Evolutionary conservation across 1,140 invertebrate genomes (phyloP), one percentile per base, ranked within the genome.

Genomic region (Drosophila takahashii): DNA sequence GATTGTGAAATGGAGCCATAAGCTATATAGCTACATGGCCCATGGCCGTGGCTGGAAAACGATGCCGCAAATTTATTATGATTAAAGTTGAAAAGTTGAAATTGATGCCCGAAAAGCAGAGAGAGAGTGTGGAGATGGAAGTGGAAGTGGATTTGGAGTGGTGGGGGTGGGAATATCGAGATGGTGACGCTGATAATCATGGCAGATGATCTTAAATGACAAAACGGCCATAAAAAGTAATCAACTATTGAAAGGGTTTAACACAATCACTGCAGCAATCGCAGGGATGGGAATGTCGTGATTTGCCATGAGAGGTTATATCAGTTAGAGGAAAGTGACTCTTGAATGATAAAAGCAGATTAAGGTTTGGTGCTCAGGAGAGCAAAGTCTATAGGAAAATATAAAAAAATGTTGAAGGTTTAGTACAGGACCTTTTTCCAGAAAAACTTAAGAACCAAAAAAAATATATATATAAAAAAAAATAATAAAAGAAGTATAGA

Each of bases 81-180:
- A 84, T 84, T 84, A 84, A 84, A 84, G 80, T 84, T 84, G 80
- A 84, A 84, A 84, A 84, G 80, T 84, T 84, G 80, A 84, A 84
- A 84, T 84, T 84, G 80, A 84, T 84, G 80, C 76, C 54, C 80
- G 22, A 71, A 70, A 70, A 44, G 41, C 26, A 45, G 37, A 39
- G 41, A 3, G 15, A 41, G 7, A 34, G 10, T 5, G 8, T n/a
- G n/a, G n/a, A n/a, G n/a, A n/a, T n/a, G n/a, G n/a, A 2, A 11
- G 10, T 13, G 41, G 15, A 18, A 42, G 27, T 15, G 22, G 13
- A 22, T 8, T n/a, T n/a, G 13, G 22, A 7, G 0, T 34, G 50
- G 48, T 18, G 48, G 65, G 67, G 42, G 67, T 70, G 67, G 67
- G 67, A 71, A 48, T 39, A 59, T 58, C 13, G 26, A 15, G 48